Evolutionary conservation across 2,888 invertebrate species (phyloP).

Genomic region (Eulithis prunata): DNA sequence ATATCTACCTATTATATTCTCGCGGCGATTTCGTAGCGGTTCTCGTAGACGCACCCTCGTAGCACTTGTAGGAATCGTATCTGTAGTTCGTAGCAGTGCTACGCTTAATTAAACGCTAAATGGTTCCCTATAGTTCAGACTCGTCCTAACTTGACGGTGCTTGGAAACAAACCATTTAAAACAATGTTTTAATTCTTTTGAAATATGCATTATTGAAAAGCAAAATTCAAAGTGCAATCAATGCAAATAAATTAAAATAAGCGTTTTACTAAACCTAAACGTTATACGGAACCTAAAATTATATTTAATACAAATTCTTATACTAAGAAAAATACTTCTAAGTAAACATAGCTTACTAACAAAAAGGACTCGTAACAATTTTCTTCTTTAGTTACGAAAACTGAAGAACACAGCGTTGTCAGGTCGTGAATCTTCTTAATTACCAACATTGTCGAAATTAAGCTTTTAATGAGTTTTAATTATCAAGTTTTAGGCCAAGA

Average conservation of each 20-base stretch:
- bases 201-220: too few relatives aligned
- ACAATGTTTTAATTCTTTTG: constrained; percentile 3
- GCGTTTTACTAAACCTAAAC: too few relatives aligned
- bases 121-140: constrained; percentile 46
- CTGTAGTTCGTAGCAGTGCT: constrained; percentile 37
- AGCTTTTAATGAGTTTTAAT: constrained; percentile 81
- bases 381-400: constrained; percentile 46
- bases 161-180: constrained; percentile 6
- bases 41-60: constrained; percentile 30
- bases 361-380: constrained; percentile 35
- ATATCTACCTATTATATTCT: constrained; percentile 11
- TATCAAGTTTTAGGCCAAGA: constrained; percentile 75
- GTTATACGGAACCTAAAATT: too few relatives aligned
- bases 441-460: constrained; percentile 80
- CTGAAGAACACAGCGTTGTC: constrained; percentile 74
- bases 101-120: constrained; percentile 55
- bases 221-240: constrained; percentile 12
- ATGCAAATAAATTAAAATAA: too few relatives aligned
- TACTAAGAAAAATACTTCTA: too few relatives aligned
- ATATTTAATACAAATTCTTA: too few relatives aligned
- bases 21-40: constrained; percentile 32
- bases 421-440: constrained; percentile 82
- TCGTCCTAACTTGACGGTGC: constrained; percentile 42
- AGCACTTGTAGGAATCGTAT: constrained; percentile 25
- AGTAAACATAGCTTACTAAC: too few relatives aligned